Evolutionary conservation across 2,797 vertebrate genomes (phyloP).

Genomic region (Periparus ater): DNA sequence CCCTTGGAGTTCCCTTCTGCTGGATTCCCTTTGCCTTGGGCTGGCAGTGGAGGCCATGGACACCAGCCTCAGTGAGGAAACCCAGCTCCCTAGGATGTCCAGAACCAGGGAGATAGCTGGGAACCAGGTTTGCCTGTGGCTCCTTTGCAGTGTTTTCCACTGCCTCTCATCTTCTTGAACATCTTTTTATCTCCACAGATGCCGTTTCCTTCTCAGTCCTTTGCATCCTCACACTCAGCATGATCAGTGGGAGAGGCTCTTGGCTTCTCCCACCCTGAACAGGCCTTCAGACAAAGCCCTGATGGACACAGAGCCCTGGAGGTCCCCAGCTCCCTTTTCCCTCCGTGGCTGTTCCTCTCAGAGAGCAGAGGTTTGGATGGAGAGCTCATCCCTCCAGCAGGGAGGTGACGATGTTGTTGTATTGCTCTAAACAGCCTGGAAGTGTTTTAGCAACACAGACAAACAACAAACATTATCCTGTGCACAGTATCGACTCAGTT

Average conservation of each 20-base stretch:
- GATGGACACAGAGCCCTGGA: background rate
- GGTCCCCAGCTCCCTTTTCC: background rate
- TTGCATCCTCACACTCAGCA: background rate
- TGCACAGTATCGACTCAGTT: constrained; percentile 37
- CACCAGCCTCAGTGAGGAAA: background rate
- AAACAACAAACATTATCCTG: constrained; percentile 52
- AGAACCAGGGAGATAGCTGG: background rate
- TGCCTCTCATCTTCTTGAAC: background rate
- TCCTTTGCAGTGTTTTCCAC: background rate
- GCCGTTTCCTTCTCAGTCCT: background rate
- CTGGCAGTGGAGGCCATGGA: background rate
- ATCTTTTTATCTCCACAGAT: background rate
- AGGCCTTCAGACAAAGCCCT: background rate
- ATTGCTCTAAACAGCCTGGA: constrained; percentile 4
- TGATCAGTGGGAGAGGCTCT: background rate
- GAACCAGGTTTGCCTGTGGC: background rate
- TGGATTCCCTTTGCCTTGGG: background rate
- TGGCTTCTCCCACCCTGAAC: background rate
- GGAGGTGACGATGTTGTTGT: background rate
- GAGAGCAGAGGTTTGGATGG: background rate
- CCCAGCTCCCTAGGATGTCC: background rate
- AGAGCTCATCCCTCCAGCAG: background rate
- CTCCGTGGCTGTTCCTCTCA: background rate
- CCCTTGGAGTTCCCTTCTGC: background rate
- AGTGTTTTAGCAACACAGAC: constrained; percentile 52